Conservation (phyloP, 2,888 invertebrate species). For the Epicampocera succincta region DNA sequence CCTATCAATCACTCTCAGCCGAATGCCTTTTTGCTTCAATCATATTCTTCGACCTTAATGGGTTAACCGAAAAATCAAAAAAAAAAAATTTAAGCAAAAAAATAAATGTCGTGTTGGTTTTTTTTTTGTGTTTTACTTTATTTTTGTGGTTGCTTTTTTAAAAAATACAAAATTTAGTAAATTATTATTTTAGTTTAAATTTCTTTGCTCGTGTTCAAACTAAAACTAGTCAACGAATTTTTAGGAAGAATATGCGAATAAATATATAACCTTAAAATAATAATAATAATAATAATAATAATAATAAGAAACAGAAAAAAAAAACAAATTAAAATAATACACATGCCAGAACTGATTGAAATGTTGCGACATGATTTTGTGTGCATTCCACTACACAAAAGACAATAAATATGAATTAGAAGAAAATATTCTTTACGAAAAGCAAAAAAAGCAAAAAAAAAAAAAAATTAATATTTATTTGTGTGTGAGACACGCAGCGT, state of each 20-base stretch:
- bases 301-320: conserved; percentile 40
- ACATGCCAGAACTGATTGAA: conserved; percentile 35
- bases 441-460: conserved; percentile 27
- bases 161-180: conserved; percentile 59
- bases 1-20: too few species aligned
- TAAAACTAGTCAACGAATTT: conserved; percentile 70
- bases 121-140: conserved; percentile 60
- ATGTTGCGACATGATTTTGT: conserved; percentile 5
- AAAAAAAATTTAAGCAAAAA: too few species aligned
- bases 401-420: conserved; percentile 18
- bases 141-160: conserved; percentile 46
- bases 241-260: conserved; percentile 35
- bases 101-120: conserved; percentile 3
- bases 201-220: conserved; percentile 42
- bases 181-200: conserved; percentile 27
- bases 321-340: conserved; percentile 52
- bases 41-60: too few species aligned
- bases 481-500: conserved; percentile 28
- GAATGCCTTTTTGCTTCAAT: too few species aligned
- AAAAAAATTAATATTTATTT: background rate
- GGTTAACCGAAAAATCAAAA: too few species aligned
- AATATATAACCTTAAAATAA: conserved; percentile 45
- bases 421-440: conserved; percentile 56
- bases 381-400: conserved; percentile 13
- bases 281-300: too few species aligned